Conservation (phyloP, 2,113 vertebrate species). For the Climacteris rufus region DNA sequence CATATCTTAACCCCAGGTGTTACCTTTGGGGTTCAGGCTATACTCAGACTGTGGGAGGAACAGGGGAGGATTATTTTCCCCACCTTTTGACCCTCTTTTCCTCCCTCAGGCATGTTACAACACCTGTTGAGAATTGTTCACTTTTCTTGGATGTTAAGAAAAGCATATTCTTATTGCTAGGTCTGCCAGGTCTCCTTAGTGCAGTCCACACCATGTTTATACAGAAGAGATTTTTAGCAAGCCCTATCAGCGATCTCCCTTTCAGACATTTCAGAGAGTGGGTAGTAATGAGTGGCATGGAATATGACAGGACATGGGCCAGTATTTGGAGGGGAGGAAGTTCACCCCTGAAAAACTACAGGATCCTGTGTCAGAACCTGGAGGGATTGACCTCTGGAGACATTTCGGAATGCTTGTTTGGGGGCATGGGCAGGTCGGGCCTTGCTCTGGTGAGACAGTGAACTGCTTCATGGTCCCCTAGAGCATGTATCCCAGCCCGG, state of each 20-base stretch:
- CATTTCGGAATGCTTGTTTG: neutral
- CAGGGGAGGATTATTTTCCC: neutral
- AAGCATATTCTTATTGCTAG: neutral
- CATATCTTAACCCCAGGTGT: neutral
- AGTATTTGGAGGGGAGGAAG: neutral
- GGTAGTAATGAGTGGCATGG: neutral
- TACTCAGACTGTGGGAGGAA: neutral
- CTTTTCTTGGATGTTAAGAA: neutral
- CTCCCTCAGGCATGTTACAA: neutral
- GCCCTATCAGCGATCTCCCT: neutral
- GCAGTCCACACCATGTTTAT: neutral
- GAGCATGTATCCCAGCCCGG: neutral
- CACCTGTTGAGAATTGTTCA: neutral
- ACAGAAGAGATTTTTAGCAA: neutral
- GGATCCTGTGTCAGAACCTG: neutral
- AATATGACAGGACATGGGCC: neutral
- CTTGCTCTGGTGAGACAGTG: neutral
- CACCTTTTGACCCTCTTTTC: neutral
- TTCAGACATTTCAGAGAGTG: no score
- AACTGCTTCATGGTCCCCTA: rapidly evolving
- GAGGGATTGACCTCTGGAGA: rapidly evolving
- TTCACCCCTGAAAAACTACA: neutral
- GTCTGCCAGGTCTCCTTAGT: neutral
- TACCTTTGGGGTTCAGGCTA: neutral
- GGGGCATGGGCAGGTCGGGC: rapidly evolving